phyloP scores from a whole-genome alignment of 1,140 invertebrate species.

The Drosophila jambulina region DNA sequence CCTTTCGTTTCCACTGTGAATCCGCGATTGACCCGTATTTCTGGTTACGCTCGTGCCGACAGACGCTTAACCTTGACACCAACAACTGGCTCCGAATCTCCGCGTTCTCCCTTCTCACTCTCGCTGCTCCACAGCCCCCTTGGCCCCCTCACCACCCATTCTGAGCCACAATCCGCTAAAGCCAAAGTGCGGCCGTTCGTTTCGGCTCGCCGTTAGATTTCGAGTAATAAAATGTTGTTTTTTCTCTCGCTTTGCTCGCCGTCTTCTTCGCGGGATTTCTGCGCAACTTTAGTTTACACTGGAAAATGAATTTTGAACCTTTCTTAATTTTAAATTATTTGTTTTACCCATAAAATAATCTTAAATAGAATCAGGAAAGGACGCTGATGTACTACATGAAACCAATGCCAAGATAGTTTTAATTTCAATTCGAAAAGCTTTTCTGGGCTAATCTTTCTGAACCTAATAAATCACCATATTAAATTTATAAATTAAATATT shows the following conservation, averaged over 20 bases:
- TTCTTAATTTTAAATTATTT: too few species aligned
- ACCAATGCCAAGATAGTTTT: neutral
- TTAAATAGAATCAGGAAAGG: neutral
- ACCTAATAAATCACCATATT: too few species aligned
- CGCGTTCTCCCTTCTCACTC: conserved; percentile 9
- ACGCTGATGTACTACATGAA: neutral
- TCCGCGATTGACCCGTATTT: conserved; percentile 68
- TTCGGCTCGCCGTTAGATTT: conserved; percentile 67
- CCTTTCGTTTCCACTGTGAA: neutral
- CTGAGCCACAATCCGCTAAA: conserved; percentile 32
- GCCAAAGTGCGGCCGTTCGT: conserved; percentile 64
- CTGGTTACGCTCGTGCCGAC: conserved; percentile 65
- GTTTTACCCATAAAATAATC: neutral
- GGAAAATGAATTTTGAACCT: neutral
- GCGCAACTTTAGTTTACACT: conserved; percentile 44
- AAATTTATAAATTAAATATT: too few species aligned
- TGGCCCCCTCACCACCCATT: neutral
- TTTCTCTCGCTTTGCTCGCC: conserved; percentile 14
- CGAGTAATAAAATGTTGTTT: conserved; percentile 63
- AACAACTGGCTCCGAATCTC: conserved; percentile 31
- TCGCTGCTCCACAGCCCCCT: conserved; percentile 9
- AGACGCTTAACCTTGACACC: conserved; percentile 77
- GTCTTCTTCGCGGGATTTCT: conserved; percentile 39
- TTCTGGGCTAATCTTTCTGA: too few species aligned
- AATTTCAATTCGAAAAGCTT: neutral